phyloP scores from a whole-genome alignment of 2,888 invertebrate species.

The Liopterus haemorrhoidalis region DNA sequence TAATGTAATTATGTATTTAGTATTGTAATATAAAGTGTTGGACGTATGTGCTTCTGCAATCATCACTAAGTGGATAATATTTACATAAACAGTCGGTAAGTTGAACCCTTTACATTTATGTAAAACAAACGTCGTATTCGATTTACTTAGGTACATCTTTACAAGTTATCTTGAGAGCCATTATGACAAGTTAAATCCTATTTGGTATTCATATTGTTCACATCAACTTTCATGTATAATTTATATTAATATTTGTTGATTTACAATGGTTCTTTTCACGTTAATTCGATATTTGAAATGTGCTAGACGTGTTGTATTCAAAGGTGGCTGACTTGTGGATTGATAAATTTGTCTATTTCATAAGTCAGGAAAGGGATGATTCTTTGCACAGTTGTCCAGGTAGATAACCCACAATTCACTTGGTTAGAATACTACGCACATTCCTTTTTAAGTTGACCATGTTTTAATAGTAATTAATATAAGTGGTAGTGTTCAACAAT shows the following conservation, averaged over 20 bases:
- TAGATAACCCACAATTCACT: neutral
- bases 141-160: conserved; percentile 24
- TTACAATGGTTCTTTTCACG: neutral
- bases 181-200: conserved; percentile 18
- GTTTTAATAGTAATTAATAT: neutral
- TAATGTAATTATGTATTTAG: conserved; percentile 36
- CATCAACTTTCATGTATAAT: neutral
- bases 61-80: conserved; percentile 7
- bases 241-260: neutral
- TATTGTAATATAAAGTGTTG: conserved; percentile 35
- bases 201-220: conserved; percentile 5
- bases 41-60: conserved; percentile 26
- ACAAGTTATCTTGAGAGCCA: conserved; percentile 24
- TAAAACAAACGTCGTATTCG: neutral
- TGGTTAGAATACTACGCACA: neutral
- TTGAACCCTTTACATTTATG: conserved; percentile 1
- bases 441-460: neutral
- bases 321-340: neutral
- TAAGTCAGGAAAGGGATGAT: neutral
- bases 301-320: neutral
- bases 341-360: neutral
- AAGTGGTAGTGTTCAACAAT: neutral
- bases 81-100: conserved; percentile 12
- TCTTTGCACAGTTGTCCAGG: neutral
- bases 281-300: neutral